Evolutionary conservation across 2,113 vertebrate genomes (phyloP), one percentile per base, ranked within the genome.

Genomic region (Aleadryas rufinucha): DNA sequence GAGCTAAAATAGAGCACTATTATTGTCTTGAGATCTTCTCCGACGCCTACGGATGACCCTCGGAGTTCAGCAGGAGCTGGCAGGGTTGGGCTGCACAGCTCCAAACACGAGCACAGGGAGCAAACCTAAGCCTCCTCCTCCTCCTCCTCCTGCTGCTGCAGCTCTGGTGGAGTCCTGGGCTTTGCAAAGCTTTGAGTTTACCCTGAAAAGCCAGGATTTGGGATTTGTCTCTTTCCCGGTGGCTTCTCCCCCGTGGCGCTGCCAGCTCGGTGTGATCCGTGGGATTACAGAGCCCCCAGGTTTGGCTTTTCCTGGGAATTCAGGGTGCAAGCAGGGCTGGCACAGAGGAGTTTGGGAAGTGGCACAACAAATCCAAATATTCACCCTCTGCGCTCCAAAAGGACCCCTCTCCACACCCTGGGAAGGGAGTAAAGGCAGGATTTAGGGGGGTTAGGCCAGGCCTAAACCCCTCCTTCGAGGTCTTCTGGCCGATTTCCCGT

Each of bases 1-100:
- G 35, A 63, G 95, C 91, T 78, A 87, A 96, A 96, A 96, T 96
- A 97, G 95, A 96, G 94, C 83, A 59, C 95, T 96, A 66, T 96
- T 93, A 95, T 95, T 96, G 96, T 93, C 96, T 86, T 86, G 88
- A 97, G 96, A 96, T 75, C 80, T 78, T 66, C 93, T 49, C 42
- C 13, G 52, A 94, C 95, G 91, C 95, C 96, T 19, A 95, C 96
- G 8, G 91, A 12, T 93, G 95, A 97, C 95, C 96, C 96, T 92
- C 21, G 91, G 74, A 93, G 95, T 4, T 10, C 1, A 56, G 1
- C 85, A 53, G 88, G 16, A 65, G 92, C 92, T 87, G 91, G 39
- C 87, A 45, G 79, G 37, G 33, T 5, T 49, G 19, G 78, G 96
- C 92, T 89, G 63, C 70, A 14, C 24, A 19, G 19, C 64, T 47